phyloP scores from a whole-genome alignment of 2,888 invertebrate genomes.

The Pseudococcus jackbeardsleyi region DNA sequence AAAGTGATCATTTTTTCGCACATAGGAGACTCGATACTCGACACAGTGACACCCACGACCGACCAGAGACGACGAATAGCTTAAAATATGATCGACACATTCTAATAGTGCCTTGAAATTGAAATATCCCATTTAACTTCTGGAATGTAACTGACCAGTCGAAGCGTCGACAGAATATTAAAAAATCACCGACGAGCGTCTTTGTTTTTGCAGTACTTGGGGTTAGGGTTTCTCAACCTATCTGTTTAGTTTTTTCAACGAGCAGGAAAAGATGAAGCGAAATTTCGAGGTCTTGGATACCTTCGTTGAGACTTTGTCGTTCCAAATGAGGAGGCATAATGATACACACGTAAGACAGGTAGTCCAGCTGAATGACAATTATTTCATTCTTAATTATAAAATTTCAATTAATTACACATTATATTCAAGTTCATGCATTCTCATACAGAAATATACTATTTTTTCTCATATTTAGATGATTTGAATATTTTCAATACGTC shows the following conservation, averaged over 20 bases:
- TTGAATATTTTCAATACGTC: no score
- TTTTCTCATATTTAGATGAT: no score
- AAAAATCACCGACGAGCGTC: neutral
- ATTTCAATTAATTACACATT: no score
- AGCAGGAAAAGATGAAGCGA: no score
- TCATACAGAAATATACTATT: neutral
- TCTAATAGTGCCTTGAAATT: neutral
- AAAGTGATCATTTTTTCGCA: neutral
- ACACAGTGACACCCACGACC: constrained; percentile 17
- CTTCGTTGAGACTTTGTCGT: no score
- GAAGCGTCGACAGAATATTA: neutral
- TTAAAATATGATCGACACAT: constrained; percentile 39
- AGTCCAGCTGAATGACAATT: no score
- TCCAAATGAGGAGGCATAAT: no score
- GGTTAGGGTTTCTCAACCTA: constrained; percentile 16
- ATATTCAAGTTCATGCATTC: neutral
- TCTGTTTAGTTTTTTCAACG: no score
- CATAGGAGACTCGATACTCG: neutral
- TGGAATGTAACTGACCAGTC: constrained; percentile 50
- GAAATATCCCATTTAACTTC: constrained; percentile 13
- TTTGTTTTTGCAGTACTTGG: neutral
- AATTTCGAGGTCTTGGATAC: no score
- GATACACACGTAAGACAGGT: no score
- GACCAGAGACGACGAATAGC: no score
- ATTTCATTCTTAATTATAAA: no score